Evolutionary conservation across 2,797 vertebrate genomes (phyloP), one percentile per base, ranked within the genome.

Genomic region (Lagocephalus sceleratus): DNA sequence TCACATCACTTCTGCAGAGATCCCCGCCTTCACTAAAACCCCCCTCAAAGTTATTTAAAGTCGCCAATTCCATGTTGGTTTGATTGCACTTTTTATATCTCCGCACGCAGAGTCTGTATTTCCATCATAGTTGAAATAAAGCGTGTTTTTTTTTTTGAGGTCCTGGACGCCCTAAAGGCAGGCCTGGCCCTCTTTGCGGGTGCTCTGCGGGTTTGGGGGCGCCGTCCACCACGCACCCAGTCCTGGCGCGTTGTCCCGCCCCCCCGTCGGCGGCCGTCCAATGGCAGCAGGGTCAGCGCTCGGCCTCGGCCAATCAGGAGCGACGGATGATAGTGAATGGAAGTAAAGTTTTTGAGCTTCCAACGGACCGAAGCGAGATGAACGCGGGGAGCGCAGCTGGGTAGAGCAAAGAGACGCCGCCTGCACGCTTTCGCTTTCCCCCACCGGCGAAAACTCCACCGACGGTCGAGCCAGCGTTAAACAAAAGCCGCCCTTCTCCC

Each of bases 311-410:
- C 89, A 89, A 89, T 85, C 67, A 73, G 47, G 42, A 14, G 2
- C 41, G 3, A 78, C 57, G 70, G 76, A 82, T 68, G 79, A 78
- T 79, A 72, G 71, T 85, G 76, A 86, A 85, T 81, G 51, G 74
- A 89, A 88, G 75, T 88, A 86, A 68, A 68, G 71, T 81, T 79
- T 72, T 48, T 15, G 71, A 83, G 77, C 83, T 85, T 60, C 63
- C 60, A 45, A 63, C 32, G 63, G 35, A 64, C 38, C 16, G 48
- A 47, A 20, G 52, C 26, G 40, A 49, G 32, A 63, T 46, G n/a
- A 55, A 44, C 45, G n/a, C n/a, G 15, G 38, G 4, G 47, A 23
- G 14, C 5, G 5, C 0, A 54, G 6, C 0, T 2, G 14, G 0
- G 9, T 20, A 10, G 6, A 32, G 10, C 2, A 1, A 20, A 56